These are phyloP conservation scores for Oophaga sylvatica DNA, from an alignment of 2,797 vertebrate genomes.

Conservation along the genomic window DNA sequence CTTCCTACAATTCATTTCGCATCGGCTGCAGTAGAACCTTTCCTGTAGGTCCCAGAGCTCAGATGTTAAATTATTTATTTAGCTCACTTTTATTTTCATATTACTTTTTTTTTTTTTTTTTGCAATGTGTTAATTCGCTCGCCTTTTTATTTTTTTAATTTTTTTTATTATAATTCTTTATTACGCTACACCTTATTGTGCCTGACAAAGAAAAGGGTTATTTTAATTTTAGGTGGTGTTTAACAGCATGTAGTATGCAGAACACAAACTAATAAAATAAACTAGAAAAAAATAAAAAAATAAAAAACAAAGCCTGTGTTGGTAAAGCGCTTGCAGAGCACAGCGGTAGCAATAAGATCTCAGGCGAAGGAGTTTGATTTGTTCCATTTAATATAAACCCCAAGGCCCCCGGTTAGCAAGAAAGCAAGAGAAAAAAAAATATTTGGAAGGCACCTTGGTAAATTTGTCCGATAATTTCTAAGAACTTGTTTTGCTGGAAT, in stretches of 20 bases:
- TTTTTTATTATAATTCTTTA: conserved; percentile 43
- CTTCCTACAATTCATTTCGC: conserved; percentile 29
- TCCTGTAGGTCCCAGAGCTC: conserved; percentile 33
- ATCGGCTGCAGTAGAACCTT: conserved; percentile 38
- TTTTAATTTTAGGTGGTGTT: conserved; percentile 60
- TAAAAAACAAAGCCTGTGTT: conserved; percentile 48
- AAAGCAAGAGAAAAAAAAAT: conserved; percentile 51
- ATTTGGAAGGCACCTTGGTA: conserved; percentile 55
- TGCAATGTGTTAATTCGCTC: conserved; percentile 42
- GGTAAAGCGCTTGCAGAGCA: conserved; percentile 54
- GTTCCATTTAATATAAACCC: conserved; percentile 62
- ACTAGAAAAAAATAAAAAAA: conserved; percentile 12
- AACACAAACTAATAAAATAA: conserved; percentile 55
- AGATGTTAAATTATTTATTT: conserved; percentile 57
- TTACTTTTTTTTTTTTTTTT: conserved; percentile 21
- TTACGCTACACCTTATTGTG: conserved; percentile 60
- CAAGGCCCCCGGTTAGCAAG: conserved; percentile 56
- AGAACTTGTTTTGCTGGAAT: conserved; percentile 41
- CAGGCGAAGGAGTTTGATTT: conserved; percentile 58
- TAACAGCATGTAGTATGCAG: conserved; percentile 53
- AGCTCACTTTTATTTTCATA: conserved; percentile 52
- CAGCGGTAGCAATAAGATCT: conserved; percentile 58
- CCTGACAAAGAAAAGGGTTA: conserved; percentile 56
- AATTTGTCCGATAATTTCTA: conserved; percentile 55
- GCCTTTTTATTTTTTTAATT: conserved; percentile 21